Conservation (phyloP, 2,888 invertebrate genomes). For the Leucoma salicis region DNA sequence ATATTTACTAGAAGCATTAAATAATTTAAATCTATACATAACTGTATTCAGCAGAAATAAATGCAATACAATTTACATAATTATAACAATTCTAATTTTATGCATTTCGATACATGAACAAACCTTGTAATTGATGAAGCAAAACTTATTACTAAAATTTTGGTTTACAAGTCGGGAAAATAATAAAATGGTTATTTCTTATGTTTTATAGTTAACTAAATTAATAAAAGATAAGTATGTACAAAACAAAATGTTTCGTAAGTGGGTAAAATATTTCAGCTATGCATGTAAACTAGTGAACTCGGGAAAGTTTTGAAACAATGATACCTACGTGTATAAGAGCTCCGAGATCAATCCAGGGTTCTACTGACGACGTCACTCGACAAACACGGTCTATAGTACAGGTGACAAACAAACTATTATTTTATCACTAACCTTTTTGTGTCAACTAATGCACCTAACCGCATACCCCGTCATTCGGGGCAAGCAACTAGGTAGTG, state of each 20-base stretch:
- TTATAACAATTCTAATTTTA: no score
- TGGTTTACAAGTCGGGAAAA: no score
- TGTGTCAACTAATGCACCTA: no score
- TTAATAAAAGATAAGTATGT: neutral
- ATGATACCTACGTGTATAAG: slow-evolving; percentile 88
- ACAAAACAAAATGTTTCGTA: slow-evolving; percentile 16
- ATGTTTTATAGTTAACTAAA: neutral
- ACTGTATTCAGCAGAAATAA: no score
- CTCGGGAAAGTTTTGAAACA: slow-evolving; percentile 39
- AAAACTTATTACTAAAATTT: no score
- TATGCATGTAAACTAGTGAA: slow-evolving; percentile 5
- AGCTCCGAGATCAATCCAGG: slow-evolving; percentile 86
- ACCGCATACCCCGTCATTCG: no score
- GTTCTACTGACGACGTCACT: slow-evolving; percentile 89
- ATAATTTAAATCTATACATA: neutral
- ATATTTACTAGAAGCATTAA: neutral
- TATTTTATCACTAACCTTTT: slow-evolving; percentile 24
- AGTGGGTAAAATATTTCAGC: slow-evolving; percentile 7
- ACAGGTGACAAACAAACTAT: slow-evolving; percentile 76
- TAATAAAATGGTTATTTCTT: no score
- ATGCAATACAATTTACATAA: no score
- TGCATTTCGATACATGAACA: no score
- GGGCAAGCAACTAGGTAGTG: no score
- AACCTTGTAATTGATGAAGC: no score
- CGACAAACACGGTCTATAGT: slow-evolving; percentile 86